A percentile compares a stretch with the other conserved stretches of the same genome.
These are phyloP conservation scores for Equus przewalskii DNA, from an alignment of 2,113 vertebrate genomes.

Conservation along the genomic window DNA sequence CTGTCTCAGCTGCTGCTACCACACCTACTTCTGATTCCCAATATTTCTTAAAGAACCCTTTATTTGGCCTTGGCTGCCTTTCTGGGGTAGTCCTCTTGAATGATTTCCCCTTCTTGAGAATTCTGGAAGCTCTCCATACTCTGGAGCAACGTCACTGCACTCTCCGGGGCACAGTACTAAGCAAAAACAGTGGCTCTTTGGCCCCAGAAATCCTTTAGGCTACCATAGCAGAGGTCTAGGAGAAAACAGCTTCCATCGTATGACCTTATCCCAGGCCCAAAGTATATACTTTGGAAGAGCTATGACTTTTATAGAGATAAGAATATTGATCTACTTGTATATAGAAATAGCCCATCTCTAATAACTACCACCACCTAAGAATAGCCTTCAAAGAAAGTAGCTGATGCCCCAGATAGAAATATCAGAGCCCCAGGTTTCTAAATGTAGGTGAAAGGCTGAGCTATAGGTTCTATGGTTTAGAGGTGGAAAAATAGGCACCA, in stretches of 20 bases:
- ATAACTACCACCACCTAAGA: background rate
- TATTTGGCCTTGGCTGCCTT: background rate
- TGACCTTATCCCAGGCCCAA: background rate
- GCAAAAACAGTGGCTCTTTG: background rate
- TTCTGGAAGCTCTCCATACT: background rate
- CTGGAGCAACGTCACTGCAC: background rate
- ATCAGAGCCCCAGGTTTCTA: background rate
- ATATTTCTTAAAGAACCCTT: background rate
- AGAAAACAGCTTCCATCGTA: background rate
- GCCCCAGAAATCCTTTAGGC: background rate
- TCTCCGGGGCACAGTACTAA: background rate
- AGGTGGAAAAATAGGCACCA: background rate
- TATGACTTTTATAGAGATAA: background rate
- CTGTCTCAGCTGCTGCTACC: background rate
- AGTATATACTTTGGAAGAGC: background rate
- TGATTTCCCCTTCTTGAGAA: background rate
- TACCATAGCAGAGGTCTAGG: background rate
- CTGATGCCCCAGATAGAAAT: background rate
- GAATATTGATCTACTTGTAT: background rate
- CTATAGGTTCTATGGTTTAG: background rate
- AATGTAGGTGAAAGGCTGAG: background rate
- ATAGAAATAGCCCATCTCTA: background rate
- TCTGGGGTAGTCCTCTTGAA: background rate
- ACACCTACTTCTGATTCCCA: background rate
- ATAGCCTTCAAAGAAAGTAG: background rate